These are phyloP conservation scores for Drosophila prostipennis DNA, from an alignment of 2,888 invertebrate genomes.

Conservation along the genomic window DNA sequence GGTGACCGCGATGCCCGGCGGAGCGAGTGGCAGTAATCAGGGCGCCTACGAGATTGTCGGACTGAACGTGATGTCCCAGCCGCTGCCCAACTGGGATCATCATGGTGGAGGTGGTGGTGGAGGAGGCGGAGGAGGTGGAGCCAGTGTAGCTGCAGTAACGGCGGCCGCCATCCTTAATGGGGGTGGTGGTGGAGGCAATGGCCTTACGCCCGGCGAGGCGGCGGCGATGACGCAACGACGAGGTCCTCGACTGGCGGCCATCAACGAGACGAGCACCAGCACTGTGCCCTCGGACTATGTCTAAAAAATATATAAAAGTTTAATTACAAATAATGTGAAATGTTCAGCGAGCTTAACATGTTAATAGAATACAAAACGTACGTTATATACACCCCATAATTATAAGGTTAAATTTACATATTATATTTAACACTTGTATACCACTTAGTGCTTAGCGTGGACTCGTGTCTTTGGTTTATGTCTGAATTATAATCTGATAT, in stretches of 20 bases:
- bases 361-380: conserved; percentile 50
- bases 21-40: conserved; percentile 83
- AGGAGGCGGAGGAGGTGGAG: conserved; percentile 24
- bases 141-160: not conserved
- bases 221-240: conserved; percentile 81
- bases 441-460: conserved; percentile 56
- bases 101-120: conserved; percentile 68
- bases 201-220: conserved; percentile 54
- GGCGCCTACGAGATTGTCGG: conserved; percentile 87
- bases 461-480: conserved; percentile 49
- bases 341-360: conserved; percentile 55
- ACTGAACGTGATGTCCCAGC: conserved; percentile 85
- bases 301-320: conserved; percentile 44
- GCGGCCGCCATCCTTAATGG: not conserved
- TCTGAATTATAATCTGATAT: conserved; percentile 67
- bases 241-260: conserved; percentile 85
- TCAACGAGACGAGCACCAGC: conserved; percentile 86
- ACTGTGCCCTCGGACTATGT: conserved; percentile 87
- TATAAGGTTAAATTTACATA: conserved; percentile 43
- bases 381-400: conserved; percentile 46
- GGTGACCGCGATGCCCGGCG: conserved; percentile 85
- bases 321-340: conserved; percentile 44
- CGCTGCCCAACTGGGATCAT: conserved; percentile 84
- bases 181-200: conserved; percentile 27
- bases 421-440: conserved; percentile 33